A percentile compares a stretch with the other conserved stretches of the same genome.
Evolutionary conservation across 2,888 invertebrate species (phyloP).

Genomic region (Colostygia pectinataria): DNA sequence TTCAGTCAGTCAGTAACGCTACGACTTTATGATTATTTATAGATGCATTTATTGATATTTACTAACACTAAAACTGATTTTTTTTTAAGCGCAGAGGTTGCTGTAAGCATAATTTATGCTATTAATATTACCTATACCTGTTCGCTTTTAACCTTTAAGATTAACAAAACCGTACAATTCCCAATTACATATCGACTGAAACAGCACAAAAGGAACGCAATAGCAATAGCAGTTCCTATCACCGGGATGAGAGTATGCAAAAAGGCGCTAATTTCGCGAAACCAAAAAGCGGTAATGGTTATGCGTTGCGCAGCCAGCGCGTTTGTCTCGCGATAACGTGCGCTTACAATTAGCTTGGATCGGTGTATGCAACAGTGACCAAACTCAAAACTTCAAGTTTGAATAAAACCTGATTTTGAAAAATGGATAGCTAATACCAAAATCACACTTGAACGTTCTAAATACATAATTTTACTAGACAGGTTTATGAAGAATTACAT

Average conservation of each 20-base stretch:
- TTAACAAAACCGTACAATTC: conserved; percentile 2
- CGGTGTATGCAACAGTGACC: conserved; percentile 47
- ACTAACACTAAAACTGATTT: too few species aligned
- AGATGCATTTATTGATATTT: too few species aligned
- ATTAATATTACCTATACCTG: too few species aligned
- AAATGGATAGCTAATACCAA: too few species aligned
- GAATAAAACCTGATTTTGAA: background rate
- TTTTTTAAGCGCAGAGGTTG: too few species aligned
- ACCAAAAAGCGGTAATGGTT: conserved; percentile 82
- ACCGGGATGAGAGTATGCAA: conserved; percentile 71
- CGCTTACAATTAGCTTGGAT: conserved; percentile 79
- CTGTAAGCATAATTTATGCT: too few species aligned
- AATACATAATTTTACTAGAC: too few species aligned
- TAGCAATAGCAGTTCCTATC: conserved; percentile 54
- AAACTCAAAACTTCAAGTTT: background rate
- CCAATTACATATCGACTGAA: conserved; percentile 28
- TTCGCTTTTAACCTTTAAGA: too few species aligned
- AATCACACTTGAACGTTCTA: too few species aligned
- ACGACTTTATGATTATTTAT: too few species aligned
- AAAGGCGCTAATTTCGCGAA: conserved; percentile 81
- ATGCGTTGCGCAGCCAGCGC: conserved; percentile 78
- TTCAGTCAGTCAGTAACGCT: too few species aligned
- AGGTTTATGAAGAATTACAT: too few species aligned
- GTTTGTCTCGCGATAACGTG: conserved; percentile 83
- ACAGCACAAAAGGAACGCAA: conserved; percentile 41